Percentiles rank a stretch among this genome's conserved stretches.
These are phyloP conservation scores for Nothura maculosa DNA, from an alignment of 2,797 vertebrate species.

Conservation along the genomic window DNA sequence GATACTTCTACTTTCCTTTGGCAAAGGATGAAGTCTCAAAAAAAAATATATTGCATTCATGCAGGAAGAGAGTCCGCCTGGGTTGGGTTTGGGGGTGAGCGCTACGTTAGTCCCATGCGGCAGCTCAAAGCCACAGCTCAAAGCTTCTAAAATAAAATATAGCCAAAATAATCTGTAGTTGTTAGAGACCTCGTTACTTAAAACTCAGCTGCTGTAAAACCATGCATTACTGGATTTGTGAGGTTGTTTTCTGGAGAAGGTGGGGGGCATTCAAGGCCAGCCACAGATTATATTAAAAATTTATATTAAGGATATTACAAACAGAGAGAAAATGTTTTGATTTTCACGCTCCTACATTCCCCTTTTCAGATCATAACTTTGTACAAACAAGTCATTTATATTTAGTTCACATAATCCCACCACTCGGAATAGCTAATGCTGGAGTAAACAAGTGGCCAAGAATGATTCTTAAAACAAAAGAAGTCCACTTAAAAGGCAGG, in stretches of 20 bases:
- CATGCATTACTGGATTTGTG: background rate
- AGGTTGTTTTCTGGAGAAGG: background rate
- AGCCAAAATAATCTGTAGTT: background rate
- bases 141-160: background rate
- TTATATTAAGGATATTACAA: no score
- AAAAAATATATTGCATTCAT: accelerated
- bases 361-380: background rate
- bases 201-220: background rate
- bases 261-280: background rate
- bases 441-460: background rate
- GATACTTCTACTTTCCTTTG: background rate
- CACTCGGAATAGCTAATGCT: background rate
- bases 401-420: background rate
- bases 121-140: no score
- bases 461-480: background rate
- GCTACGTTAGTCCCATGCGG: background rate
- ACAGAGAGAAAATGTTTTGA: no score
- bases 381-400: background rate
- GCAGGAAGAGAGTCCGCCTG: background rate
- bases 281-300: no score
- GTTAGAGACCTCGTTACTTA: background rate
- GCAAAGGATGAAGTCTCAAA: background rate
- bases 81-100: background rate
- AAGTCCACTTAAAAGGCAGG: background rate
- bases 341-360: background rate